phyloP scores from a whole-genome alignment of 2,113 vertebrate species.

The Pseudolaguvia tuberculata region DNA sequence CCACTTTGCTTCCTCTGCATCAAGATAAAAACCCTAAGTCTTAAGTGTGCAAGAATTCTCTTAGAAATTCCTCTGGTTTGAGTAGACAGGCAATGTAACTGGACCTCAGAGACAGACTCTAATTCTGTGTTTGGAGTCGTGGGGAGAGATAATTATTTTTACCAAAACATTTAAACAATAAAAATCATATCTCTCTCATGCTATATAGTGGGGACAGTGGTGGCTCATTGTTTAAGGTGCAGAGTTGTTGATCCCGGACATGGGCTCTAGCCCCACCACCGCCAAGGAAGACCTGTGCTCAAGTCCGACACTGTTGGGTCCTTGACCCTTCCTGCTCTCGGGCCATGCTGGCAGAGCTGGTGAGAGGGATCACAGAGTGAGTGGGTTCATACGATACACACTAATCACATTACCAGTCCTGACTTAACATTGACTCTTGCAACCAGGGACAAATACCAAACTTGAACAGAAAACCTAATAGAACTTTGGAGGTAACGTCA shows the following conservation, averaged over 20 bases:
- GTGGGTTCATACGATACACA: background rate
- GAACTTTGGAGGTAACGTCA: background rate
- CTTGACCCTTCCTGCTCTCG: no score
- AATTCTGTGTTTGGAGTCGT: background rate
- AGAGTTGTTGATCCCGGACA: no score
- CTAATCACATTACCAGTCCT: background rate
- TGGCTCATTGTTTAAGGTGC: no score
- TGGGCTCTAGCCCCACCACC: no score
- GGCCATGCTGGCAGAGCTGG: background rate
- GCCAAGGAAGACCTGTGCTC: no score
- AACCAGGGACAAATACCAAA: background rate
- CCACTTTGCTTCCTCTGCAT: conserved; percentile 61
- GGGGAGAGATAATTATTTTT: no score
- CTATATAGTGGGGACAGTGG: no score
- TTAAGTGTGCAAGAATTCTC: conserved; percentile 2
- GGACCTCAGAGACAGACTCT: conserved; percentile 1
- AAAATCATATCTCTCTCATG: no score
- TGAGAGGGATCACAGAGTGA: background rate
- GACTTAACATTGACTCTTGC: background rate
- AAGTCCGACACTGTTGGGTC: no score
- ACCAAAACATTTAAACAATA: conserved; percentile 1
- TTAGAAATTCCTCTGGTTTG: conserved; percentile 19
- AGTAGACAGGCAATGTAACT: no score
- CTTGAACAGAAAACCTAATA: background rate
- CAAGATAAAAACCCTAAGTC: conserved; percentile 49